Percentiles rank a stretch among this genome's conserved stretches.
These are phyloP conservation scores for Urophycis tenuis DNA, from an alignment of 2,797 vertebrate species.

Conservation along the genomic window DNA sequence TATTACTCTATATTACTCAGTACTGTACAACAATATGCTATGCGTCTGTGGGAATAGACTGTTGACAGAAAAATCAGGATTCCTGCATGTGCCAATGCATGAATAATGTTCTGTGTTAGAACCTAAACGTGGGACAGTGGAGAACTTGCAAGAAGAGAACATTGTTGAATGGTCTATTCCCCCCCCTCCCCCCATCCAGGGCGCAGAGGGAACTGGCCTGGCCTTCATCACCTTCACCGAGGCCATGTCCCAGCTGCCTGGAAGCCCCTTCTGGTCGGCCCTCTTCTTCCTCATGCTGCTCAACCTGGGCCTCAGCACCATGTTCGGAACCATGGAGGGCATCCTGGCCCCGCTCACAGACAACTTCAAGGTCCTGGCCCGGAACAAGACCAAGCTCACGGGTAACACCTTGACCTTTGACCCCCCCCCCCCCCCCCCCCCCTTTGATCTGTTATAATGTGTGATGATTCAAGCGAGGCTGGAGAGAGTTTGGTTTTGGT, in stretches of 20 bases:
- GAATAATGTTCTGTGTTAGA: background rate
- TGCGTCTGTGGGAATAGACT: no score
- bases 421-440: no score
- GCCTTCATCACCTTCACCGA: slow-evolving; percentile 78
- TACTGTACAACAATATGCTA: no score
- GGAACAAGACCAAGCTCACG: slow-evolving; percentile 71
- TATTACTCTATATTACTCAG: no score
- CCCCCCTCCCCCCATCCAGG: slow-evolving; percentile 50
- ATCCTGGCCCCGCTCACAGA: slow-evolving; percentile 77
- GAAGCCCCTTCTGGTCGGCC: slow-evolving; percentile 76
- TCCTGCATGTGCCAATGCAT: background rate
- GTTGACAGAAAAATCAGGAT: background rate
- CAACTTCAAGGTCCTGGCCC: slow-evolving; percentile 68
- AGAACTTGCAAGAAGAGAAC: background rate
- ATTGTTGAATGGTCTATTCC: no score
- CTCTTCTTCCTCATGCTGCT: slow-evolving; percentile 83
- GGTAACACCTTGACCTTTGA: slow-evolving; percentile 25
- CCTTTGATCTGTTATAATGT: no score
- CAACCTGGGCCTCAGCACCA: slow-evolving; percentile 72
- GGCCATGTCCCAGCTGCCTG: slow-evolving; percentile 73
- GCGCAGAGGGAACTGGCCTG: slow-evolving; percentile 71
- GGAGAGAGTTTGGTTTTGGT: no score
- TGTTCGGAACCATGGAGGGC: slow-evolving; percentile 77
- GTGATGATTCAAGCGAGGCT: no score
- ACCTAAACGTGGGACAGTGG: background rate